Conservation (phyloP, 2,113 vertebrate genomes). For the Melanostigma gelatinosum region DNA sequence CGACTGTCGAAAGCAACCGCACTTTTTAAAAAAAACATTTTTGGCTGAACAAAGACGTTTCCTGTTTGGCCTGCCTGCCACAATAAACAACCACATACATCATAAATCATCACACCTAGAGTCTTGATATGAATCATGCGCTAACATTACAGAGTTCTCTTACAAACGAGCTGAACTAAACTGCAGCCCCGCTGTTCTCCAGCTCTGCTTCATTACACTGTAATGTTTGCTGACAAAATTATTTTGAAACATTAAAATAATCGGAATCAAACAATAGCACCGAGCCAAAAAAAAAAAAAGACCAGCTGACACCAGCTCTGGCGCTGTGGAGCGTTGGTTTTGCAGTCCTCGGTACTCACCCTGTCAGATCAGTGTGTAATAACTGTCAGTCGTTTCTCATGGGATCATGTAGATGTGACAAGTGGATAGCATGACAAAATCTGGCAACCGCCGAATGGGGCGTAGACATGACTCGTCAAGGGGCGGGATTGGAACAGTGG, state of each 20-base stretch:
- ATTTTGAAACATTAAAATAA: constrained; percentile 26
- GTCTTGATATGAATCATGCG: neutral
- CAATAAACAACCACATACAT: neutral
- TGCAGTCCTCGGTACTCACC: constrained; percentile 39
- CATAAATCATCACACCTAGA: neutral
- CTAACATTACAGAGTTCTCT: neutral
- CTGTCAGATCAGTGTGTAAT: constrained; percentile 61
- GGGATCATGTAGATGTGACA: constrained; percentile 44
- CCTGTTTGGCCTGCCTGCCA: neutral
- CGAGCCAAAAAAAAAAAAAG: neutral
- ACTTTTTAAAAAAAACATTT: neutral
- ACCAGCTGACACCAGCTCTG: constrained; percentile 49
- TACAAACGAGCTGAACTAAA: neutral
- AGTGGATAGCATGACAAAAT: constrained; percentile 34
- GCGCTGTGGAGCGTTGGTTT: constrained; percentile 22
- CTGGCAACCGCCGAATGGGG: constrained; percentile 29
- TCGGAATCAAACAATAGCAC: constrained; percentile 24
- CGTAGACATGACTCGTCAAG: constrained; percentile 4
- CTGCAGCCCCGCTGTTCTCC: neutral
- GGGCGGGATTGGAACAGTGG: neutral
- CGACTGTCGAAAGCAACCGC: too few species aligned
- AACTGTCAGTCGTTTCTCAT: constrained; percentile 67
- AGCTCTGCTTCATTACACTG: constrained; percentile 28
- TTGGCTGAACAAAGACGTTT: neutral
- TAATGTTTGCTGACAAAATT: constrained; percentile 27